Conservation (phyloP, 1,140 invertebrate species). For the Trichonephila inaurata region DNA sequence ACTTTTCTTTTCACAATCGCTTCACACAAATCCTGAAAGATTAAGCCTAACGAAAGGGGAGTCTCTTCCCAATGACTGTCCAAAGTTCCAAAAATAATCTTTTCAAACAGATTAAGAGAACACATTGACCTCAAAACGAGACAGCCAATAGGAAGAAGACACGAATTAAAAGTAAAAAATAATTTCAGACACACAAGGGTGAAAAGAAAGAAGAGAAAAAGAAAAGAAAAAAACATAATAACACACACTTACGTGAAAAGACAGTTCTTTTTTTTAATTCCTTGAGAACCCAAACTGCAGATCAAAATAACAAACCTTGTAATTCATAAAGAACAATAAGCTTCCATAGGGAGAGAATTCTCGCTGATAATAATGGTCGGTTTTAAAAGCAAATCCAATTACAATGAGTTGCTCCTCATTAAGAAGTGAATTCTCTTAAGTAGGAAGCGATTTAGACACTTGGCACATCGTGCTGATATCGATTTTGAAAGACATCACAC, state of each 20-base stretch:
- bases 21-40: slow-evolving; percentile 49
- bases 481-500: slow-evolving; percentile 1
- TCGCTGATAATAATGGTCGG: neutral
- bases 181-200: neutral
- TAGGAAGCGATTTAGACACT: neutral
- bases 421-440: neutral
- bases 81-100: slow-evolving; percentile 42
- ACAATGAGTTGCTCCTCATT: slow-evolving; percentile 40
- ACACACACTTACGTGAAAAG: slow-evolving; percentile 27
- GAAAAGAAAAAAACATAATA: neutral
- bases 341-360: neutral
- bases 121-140: slow-evolving; percentile 48
- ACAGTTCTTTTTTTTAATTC: neutral
- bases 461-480: neutral
- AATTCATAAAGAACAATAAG: slow-evolving; percentile 52
- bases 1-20: slow-evolving; percentile 41
- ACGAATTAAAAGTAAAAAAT: neutral
- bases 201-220: neutral
- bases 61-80: slow-evolving; percentile 1
- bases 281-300: slow-evolving; percentile 20
- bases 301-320: slow-evolving; percentile 5
- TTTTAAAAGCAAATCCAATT: slow-evolving; percentile 64
- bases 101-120: slow-evolving; percentile 51
- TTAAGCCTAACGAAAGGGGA: slow-evolving; percentile 50
- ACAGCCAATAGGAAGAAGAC: slow-evolving; percentile 35